phyloP scores from a whole-genome alignment of 2,888 invertebrate genomes.

The Dione juno region DNA sequence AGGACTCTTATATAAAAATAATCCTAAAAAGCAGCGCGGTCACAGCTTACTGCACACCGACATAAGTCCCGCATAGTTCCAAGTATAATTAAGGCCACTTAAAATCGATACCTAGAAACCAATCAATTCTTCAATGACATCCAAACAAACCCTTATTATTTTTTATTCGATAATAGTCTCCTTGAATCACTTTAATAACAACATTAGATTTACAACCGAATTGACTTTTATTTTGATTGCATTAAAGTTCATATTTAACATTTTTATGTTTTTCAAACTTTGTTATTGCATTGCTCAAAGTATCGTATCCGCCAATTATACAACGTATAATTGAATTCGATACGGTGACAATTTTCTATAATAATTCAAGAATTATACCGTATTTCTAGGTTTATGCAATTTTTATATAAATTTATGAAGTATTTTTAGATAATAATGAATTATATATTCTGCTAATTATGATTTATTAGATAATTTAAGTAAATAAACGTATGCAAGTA shows the following conservation, averaged over 20 bases:
- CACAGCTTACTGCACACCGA: constrained; percentile 20
- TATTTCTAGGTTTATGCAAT: constrained; percentile 21
- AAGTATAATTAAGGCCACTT: constrained; percentile 58
- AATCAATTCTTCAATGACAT: constrained; percentile 65
- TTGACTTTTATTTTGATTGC: constrained; percentile 28
- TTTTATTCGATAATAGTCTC: constrained; percentile 61
- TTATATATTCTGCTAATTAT: constrained; percentile 13
- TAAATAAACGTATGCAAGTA: too few relatives aligned
- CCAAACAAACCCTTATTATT: constrained; percentile 55
- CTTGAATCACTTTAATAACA: constrained; percentile 50
- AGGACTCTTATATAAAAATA: constrained; percentile 1
- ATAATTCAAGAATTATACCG: constrained; percentile 46
- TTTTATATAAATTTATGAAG: constrained; percentile 22
- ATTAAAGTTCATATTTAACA: constrained; percentile 49
- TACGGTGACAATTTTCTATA: constrained; percentile 69
- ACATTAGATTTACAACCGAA: constrained; percentile 29
- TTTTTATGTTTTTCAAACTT: constrained; percentile 38
- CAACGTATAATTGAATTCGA: constrained; percentile 61
- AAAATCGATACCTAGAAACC: constrained; percentile 68
- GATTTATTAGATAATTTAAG: too few relatives aligned
- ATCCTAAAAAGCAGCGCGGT: constrained; percentile 5
- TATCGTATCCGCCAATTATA: constrained; percentile 70
- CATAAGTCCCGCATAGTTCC: constrained; percentile 51
- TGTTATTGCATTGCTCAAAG: constrained; percentile 53
- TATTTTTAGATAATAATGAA: constrained; percentile 13